phyloP scores from a whole-genome alignment of 2,797 vertebrate species.

The Mycteria americana region DNA sequence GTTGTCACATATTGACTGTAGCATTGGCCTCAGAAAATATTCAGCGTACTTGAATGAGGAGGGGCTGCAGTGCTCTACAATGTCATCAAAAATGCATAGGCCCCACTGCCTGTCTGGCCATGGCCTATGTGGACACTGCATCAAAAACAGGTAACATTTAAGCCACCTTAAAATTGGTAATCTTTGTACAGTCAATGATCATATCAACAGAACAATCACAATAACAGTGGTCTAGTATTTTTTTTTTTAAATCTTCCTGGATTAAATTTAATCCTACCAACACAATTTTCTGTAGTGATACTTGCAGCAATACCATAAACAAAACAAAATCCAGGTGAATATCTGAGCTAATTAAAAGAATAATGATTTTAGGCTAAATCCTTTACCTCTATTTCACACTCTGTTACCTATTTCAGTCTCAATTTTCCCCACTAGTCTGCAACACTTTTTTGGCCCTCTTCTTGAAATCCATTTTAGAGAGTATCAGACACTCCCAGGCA shows the following conservation, averaged over 20 bases:
- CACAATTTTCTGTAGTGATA: neutral
- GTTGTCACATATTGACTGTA: conserved; percentile 91
- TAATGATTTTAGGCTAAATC: neutral
- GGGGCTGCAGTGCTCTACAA: conserved; percentile 97
- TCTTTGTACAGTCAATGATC: neutral
- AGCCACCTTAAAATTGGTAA: neutral
- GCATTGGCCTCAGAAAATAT: conserved; percentile 91
- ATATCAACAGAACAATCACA: neutral
- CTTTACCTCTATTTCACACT: neutral
- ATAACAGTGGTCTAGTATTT: neutral
- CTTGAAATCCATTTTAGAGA: neutral
- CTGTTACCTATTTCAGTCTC: neutral
- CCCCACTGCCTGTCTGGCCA: conserved; percentile 99
- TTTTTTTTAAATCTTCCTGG: neutral
- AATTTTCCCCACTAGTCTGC: neutral
- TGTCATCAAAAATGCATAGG: conserved; percentile 96
- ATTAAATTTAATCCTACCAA: neutral
- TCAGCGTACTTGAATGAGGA: conserved; percentile 95
- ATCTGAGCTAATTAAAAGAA: neutral
- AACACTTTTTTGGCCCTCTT: neutral
- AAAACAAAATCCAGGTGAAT: neutral
- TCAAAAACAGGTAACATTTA: neutral
- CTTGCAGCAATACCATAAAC: neutral
- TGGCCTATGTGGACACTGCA: conserved; percentile 90
- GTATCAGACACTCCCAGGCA: neutral